Conservation (phyloP, 2,888 invertebrate genomes). For the Diarsia mendica region DNA sequence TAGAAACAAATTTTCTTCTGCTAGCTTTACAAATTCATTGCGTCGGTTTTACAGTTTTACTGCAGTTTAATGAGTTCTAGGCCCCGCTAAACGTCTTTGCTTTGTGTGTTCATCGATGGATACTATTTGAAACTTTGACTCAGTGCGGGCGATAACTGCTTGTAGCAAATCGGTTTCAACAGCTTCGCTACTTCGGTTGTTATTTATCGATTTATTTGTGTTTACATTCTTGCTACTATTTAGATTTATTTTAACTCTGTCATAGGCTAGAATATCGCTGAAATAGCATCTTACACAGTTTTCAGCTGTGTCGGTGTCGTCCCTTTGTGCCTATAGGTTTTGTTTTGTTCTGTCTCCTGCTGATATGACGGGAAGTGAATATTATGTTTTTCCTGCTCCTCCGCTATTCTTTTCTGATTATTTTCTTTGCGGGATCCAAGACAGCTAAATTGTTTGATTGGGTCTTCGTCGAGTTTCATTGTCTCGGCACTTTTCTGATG, state of each 20-base stretch:
- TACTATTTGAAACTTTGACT: conserved; percentile 35
- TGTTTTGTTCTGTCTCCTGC: too few species aligned
- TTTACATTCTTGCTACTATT: conserved; percentile 4
- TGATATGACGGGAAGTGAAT: too few species aligned
- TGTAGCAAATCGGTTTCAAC: conserved; percentile 28
- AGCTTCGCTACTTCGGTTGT: conserved; percentile 8
- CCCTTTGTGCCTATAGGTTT: too few species aligned
- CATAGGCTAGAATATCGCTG: not conserved
- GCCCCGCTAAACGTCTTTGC: conserved; percentile 17
- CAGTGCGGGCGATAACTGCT: conserved; percentile 20
- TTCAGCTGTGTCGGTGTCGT: too few species aligned
- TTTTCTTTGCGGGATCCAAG: too few species aligned
- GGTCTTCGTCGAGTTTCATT: too few species aligned
- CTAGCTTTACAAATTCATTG: conserved; percentile 25
- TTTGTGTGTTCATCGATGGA: conserved; percentile 26
- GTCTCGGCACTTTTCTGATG: too few species aligned
- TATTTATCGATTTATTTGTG: conserved; percentile 18
- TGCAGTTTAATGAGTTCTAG: conserved; percentile 39
- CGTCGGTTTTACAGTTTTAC: conserved; percentile 28
- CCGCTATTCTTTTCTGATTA: too few species aligned
- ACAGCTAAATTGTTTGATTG: too few species aligned
- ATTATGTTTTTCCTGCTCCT: too few species aligned
- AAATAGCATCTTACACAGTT: not conserved
- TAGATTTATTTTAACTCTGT: not conserved
- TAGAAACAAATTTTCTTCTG: not conserved